phyloP scores from a whole-genome alignment of 2,113 vertebrate genomes.

The Spermophilus dauricus region DNA sequence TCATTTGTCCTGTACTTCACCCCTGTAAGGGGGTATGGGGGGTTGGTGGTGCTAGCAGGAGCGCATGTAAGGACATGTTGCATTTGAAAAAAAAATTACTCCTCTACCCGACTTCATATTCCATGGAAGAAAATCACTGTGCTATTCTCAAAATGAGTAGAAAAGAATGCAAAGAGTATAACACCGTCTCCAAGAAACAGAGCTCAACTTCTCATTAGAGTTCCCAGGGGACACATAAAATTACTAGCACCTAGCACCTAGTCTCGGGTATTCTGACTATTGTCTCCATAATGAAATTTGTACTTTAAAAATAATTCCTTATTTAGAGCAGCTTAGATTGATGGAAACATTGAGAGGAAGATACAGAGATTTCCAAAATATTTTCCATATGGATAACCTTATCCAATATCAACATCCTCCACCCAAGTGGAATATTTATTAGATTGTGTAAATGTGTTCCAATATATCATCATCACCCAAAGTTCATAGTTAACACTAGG shows the following conservation, averaged over 20 bases:
- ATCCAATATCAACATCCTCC: no score
- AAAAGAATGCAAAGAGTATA: background rate
- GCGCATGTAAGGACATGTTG: background rate
- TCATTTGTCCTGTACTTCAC: background rate
- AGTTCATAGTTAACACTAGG: background rate
- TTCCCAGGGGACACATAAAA: background rate
- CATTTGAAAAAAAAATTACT: background rate
- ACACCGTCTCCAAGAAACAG: background rate
- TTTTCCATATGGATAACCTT: background rate
- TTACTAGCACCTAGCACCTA: accelerated
- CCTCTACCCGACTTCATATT: background rate
- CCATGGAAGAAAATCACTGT: background rate
- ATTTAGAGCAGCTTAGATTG: background rate
- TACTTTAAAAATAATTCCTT: background rate
- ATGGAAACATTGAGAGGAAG: background rate
- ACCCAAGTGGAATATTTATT: background rate
- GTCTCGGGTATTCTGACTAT: background rate
- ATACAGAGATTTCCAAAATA: background rate
- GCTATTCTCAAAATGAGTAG: background rate
- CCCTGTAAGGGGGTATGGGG: accelerated
- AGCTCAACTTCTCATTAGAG: background rate
- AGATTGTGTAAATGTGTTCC: background rate
- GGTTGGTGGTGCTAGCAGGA: background rate
- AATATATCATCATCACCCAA: background rate
- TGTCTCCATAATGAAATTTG: background rate